phyloP scores from a whole-genome alignment of 2,113 vertebrate species.

The Ictidomys tridecemlineatus region DNA sequence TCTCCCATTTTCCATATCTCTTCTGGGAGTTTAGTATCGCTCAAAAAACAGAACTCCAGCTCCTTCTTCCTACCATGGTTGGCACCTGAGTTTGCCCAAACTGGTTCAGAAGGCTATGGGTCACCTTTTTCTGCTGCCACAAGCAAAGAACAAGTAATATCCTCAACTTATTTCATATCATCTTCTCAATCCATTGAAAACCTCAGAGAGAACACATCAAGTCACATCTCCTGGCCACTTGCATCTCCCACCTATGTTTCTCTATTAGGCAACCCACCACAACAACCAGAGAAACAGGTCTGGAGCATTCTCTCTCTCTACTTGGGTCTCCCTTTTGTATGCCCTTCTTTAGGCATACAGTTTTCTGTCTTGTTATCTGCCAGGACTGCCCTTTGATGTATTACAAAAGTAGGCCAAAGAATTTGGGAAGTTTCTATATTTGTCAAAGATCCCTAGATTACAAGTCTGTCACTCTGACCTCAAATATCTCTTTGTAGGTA shows the following conservation, averaged over 20 bases:
- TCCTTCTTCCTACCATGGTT: not conserved
- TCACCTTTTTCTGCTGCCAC: not conserved
- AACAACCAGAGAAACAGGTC: not conserved
- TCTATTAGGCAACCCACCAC: not conserved
- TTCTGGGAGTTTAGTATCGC: not conserved
- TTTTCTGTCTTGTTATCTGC: not conserved
- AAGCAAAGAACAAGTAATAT: not conserved
- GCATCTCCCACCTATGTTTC: not conserved
- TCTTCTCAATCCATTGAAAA: not conserved
- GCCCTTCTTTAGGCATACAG: not conserved
- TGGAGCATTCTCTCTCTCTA: not conserved
- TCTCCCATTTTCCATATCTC: not conserved
- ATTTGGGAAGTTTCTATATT: not conserved
- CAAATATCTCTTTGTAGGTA: not conserved
- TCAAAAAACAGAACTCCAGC: not conserved
- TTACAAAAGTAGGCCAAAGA: not conserved
- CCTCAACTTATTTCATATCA: no score
- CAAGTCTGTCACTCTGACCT: not conserved
- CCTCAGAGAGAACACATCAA: not conserved
- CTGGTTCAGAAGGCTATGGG: not conserved
- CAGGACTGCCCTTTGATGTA: not conserved
- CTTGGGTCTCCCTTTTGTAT: not conserved
- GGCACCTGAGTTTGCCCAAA: not conserved
- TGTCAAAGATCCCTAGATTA: not conserved
- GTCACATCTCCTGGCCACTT: no score